Evolutionary conservation across 2,888 invertebrate genomes (phyloP), one percentile per base, ranked within the genome.

Genomic region (Mythimna ferrago): DNA sequence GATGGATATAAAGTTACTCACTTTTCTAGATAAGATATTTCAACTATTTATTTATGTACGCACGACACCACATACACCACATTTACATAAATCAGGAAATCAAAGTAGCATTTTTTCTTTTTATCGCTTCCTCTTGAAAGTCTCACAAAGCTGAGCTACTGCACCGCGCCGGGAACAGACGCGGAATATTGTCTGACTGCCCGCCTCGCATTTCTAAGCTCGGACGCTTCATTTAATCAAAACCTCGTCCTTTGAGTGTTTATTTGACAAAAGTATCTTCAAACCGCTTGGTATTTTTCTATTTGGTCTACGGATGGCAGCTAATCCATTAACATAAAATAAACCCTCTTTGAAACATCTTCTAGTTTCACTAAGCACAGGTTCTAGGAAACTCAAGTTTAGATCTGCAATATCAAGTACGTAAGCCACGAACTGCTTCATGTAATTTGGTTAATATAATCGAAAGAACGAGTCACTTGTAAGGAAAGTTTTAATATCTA

Each of bases 401-500:
- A 58, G 21, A 35, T 11, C 11, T 65, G 48, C 21, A 60, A 66
- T 71, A 66, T 58, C 26, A 78, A 38, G 26, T 9, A 73, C 62
- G 63, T 64, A 69, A 72, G 69, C 73, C 81, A 70, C 58, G 75
- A 83, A 87, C 83, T 83, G 77, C 80, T 78, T 77, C 74, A 73
- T 86, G 86, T 89, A 90, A 90, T 90, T 89, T 90, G 64, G 71
- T 71, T 84, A 85, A 89, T 90, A 89, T 91, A 87, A 88, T 87
- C 84, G 88, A 90, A 91, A 87, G 88, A 91, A 89, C 87, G 92
- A 91, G 90, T 90, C 89, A 87, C 91, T 91, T 92, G 93, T 93
- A 94, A 93, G 94, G 91, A 94, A 94, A 95, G 93, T 96, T 96
- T 96, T 96, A 96, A 96, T 96, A 96, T 96, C 95, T 95, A 95